Evolutionary conservation across 2,888 invertebrate genomes (phyloP).

Genomic region (Zhuqinia jingwanae): DNA sequence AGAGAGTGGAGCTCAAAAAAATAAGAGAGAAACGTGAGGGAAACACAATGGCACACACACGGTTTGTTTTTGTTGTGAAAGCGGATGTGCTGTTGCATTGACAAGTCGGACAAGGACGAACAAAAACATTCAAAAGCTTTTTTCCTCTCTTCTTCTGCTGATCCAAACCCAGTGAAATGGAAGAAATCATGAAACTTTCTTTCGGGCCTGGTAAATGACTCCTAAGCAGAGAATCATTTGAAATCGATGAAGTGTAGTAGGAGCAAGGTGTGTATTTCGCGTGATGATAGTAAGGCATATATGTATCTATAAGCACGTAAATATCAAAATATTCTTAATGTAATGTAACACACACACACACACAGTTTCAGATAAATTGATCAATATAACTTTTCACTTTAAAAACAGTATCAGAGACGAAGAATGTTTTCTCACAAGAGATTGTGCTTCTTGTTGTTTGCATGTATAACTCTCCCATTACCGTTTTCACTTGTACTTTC

Average conservation of each 20-base stretch:
- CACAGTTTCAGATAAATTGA: neutral
- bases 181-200: conserved; percentile 34
- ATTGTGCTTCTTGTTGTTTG: neutral
- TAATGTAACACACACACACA: neutral
- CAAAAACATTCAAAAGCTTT: conserved; percentile 21
- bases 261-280: too few relatives aligned
- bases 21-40: neutral
- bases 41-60: neutral
- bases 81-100: conserved; percentile 43
- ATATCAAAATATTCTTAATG: too few relatives aligned
- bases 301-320: neutral
- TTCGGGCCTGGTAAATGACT: neutral
- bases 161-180: neutral
- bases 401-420: neutral
- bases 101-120: conserved; percentile 61
- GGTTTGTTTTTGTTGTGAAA: neutral
- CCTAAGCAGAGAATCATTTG: neutral
- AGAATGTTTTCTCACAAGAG: too few relatives aligned
- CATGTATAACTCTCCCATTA: neutral
- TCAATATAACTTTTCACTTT: neutral
- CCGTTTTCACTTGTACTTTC: neutral
- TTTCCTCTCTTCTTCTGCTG: conserved; percentile 11
- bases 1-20: neutral
- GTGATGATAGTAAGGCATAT: neutral
- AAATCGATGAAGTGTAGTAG: conserved; percentile 10